These are phyloP conservation scores for Mohoua ochrocephala DNA, from an alignment of 2,113 vertebrate genomes.

Conservation along the genomic window DNA sequence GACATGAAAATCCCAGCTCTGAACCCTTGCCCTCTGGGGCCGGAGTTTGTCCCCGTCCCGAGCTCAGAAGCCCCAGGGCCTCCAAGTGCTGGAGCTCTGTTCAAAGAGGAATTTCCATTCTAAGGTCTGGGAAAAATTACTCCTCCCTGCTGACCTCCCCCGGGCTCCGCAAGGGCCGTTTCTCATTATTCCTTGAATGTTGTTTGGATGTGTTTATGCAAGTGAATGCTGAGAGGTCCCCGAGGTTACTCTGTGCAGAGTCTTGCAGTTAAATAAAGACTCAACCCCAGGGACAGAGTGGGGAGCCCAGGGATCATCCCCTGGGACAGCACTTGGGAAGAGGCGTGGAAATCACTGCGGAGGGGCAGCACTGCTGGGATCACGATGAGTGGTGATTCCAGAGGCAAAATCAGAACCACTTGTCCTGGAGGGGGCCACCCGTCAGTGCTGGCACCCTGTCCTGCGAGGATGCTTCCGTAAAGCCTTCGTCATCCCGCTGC, in stretches of 20 bases:
- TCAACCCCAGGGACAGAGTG: background rate
- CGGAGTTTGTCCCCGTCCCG: background rate
- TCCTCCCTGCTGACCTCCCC: background rate
- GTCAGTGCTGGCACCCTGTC: background rate
- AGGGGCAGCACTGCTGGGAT: background rate
- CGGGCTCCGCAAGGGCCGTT: background rate
- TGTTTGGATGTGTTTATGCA: constrained; percentile 30
- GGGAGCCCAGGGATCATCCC: background rate
- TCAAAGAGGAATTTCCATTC: background rate
- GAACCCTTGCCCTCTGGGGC: background rate
- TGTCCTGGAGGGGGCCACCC: background rate
- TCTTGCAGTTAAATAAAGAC: background rate
- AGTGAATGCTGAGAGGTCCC: background rate
- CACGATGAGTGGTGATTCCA: background rate
- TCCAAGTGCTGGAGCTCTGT: background rate
- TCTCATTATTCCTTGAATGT: constrained; percentile 8
- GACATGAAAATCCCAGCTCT: background rate
- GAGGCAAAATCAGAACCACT: background rate
- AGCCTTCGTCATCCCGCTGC: background rate
- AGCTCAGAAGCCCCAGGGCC: background rate
- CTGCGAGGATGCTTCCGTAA: background rate
- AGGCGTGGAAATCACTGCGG: background rate
- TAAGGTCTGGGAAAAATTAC: constrained; percentile 3
- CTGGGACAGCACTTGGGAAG: background rate
- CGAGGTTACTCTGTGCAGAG: background rate